phyloP scores from a whole-genome alignment of 2,888 invertebrate genomes.

The Lasioglossum figueresi region DNA sequence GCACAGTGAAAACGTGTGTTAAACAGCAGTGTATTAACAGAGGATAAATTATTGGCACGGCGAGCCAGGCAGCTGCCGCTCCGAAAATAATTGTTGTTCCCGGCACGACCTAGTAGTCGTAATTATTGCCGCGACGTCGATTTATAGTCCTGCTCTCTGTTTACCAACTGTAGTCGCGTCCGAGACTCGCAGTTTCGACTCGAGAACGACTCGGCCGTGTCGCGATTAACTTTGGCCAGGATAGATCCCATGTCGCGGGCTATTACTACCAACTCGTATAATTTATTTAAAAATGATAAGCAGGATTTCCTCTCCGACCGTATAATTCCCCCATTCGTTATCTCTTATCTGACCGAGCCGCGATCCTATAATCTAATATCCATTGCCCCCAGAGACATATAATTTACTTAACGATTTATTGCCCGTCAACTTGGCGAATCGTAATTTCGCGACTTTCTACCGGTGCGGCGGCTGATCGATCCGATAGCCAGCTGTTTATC shows the following conservation, averaged over 20 bases:
- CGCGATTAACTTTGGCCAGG: not conserved
- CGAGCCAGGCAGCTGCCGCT: constrained; percentile 32
- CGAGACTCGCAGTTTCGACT: not conserved
- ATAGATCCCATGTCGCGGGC: constrained; percentile 9
- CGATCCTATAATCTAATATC: constrained; percentile 21
- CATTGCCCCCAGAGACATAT: constrained; percentile 9
- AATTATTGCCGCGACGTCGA: constrained; percentile 53
- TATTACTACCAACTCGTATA: constrained; percentile 6
- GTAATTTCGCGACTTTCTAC: not conserved
- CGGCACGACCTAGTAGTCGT: constrained; percentile 44
- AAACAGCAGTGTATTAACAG: constrained; percentile 42
- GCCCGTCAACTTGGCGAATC: not conserved
- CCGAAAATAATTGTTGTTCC: constrained; percentile 55
- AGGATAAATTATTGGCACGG: constrained; percentile 43
- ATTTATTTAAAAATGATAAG: constrained; percentile 26
- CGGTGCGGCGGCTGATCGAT: not conserved
- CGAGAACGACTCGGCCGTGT: constrained; percentile 6
- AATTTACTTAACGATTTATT: constrained; percentile 13
- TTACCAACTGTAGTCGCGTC: constrained; percentile 19
- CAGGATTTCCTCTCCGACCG: constrained; percentile 2
- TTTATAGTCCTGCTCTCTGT: constrained; percentile 31
- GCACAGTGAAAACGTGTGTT: constrained; percentile 18
- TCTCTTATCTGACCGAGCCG: not conserved
- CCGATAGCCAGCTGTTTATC: not conserved
- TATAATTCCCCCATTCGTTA: constrained; percentile 4